Conservation (phyloP, 2,888 invertebrate species). For the Fissipunctia ypsillon region DNA sequence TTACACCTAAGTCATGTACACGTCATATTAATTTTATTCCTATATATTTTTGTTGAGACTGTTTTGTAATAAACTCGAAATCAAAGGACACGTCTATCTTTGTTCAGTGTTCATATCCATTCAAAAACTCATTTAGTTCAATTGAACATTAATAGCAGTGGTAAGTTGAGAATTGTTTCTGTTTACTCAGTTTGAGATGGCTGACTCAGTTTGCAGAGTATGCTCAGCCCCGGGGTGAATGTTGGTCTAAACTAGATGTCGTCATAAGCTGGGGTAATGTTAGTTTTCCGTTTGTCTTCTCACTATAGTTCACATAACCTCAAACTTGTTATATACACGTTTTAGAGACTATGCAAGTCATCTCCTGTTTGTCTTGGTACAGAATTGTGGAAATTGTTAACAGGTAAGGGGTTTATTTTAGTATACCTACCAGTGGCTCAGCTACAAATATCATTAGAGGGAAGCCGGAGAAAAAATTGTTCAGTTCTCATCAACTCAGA, state of each 20-base stretch:
- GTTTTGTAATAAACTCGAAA: not conserved
- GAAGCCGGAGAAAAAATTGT: no score
- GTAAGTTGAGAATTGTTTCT: constrained; percentile 57
- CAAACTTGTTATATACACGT: constrained; percentile 74
- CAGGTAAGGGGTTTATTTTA: constrained; percentile 6
- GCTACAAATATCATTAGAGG: no score
- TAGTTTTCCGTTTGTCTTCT: constrained; percentile 81
- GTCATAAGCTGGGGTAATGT: constrained; percentile 80
- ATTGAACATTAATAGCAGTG: constrained; percentile 52
- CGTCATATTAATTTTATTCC: no score
- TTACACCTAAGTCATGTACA: no score
- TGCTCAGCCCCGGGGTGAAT: constrained; percentile 75
- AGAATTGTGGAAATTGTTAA: constrained; percentile 39
- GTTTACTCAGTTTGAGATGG: constrained; percentile 59
- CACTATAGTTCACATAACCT: constrained; percentile 74
- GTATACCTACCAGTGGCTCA: no score
- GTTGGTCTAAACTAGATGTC: constrained; percentile 79
- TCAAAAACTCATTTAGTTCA: constrained; percentile 41
- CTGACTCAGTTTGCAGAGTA: constrained; percentile 67
- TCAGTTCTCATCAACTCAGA: no score
- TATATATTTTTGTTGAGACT: no score
- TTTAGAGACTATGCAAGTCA: constrained; percentile 57
- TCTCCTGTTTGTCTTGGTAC: constrained; percentile 51
- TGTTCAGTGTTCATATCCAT: not conserved
- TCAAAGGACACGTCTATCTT: not conserved